Evolutionary conservation across 2,113 vertebrate species (phyloP), one percentile per base, ranked within the genome.

Genomic region (Thamnaconus septentrionalis): DNA sequence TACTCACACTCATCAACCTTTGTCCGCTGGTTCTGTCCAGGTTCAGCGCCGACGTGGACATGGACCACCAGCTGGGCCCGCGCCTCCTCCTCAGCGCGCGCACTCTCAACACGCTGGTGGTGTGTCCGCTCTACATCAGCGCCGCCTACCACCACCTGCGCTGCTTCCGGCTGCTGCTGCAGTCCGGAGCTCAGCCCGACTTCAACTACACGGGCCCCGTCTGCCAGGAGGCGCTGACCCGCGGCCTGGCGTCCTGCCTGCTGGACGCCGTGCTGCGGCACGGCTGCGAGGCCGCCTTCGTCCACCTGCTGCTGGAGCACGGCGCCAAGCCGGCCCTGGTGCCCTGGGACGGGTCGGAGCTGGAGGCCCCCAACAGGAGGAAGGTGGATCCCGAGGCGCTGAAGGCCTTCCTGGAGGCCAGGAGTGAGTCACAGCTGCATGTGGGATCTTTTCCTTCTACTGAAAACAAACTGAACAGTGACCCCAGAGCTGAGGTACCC

Each of bases 81-180:
- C 91, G 92, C 1, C 70, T 87, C 7, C 89, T 91, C 4, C 85
- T 91, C 1, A 91, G 92, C 1, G 90, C 90, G 3, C 91, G 94
- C n/a, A 91, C 91, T 7, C 94, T 98, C 62, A 94, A 94, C 69
- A 95, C 95, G 0, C 73, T 98, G 81, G 94, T 95, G 71, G 94
- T 96, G 82, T 98, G 96, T 59, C 95, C 96, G 0, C 81, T 98
- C 6, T 98, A 97, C 84, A 97, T 98, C 87, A 96, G 95, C 0
- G 95, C 96, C 0, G 95, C 95, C 83, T 98, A 98, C 75, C 95
- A 97, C 87, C 94, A 96, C 88, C 93, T 98, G 3, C 91, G 89
- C 61, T 96, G 95, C 83, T 98, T 98, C 88, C 83, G 70, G 47
- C 90, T 96, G 83, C 90, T 98, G 43, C 92, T 98, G 8, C 91